Base-by-base conservation (phyloP, 1,140 invertebrate genomes). In the Cydia amplana region DNA sequence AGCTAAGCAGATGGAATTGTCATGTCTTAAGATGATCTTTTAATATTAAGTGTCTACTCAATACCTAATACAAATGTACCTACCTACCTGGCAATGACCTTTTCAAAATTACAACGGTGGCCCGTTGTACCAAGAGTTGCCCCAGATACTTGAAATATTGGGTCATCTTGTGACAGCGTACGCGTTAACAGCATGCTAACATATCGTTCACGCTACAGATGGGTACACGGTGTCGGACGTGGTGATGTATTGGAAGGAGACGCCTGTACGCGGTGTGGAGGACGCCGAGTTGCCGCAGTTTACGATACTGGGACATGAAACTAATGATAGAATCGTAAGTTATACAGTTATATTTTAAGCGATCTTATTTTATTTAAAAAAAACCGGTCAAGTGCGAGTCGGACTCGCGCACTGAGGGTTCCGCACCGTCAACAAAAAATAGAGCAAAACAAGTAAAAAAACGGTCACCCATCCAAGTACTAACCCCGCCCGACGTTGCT, bases 151-250 rank as follows among this genome's bases (percentile, higher is more conserved):
- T 60, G 55, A 18, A 4, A 23, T 60, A 23, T 10, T 23, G 55
- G 55, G n/a, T 60, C 55, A 60, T 60, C 55, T 60, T 60, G 2
- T 0, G 55, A 60, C 55, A 60, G 18, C 49, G 49, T 60, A 23
- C 9, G 1, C 1, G 18, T 4, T 5, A 55, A 14, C 78, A 79
- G 75, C 73, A 86, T 88, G 75, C 85, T 91, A 88, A 91, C 86
- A 78, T 86, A 65, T 43, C 60, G 60, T 25, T 83, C 76, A 78
- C 81, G 77, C 83, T 93, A 72, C 91, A 99, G 98, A 99, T 94
- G 99, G 98, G 4, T 99, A 99, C 93, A 99, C 98, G 0, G 98
- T 99, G 65, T 94, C 96, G 55, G 99, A 99, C 89, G 98, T 99
- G 16, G 96, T 98, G n/a, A 99, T 99, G 97, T 98, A 98, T 88